Evolutionary conservation across 1,140 invertebrate species (phyloP).

Genomic region (Belonocnema kinseyi): DNA sequence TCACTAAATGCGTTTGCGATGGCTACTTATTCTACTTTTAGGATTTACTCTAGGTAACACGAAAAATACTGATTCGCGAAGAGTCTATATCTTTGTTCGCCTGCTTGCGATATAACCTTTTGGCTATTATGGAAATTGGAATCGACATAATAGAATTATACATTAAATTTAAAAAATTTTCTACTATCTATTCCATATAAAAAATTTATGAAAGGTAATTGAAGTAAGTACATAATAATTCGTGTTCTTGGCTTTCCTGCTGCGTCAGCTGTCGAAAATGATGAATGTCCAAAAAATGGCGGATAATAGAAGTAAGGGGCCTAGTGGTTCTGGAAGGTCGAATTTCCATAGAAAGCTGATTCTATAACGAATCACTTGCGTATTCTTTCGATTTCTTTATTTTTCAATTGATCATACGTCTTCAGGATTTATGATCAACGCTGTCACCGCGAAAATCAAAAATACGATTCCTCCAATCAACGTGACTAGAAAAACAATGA

Average conservation of each 20-base stretch:
- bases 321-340: not conserved
- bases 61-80: not conserved
- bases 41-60: not conserved
- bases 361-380: slow-evolving; percentile 6
- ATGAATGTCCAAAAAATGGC: not conserved
- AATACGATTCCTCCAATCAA: slow-evolving; percentile 96
- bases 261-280: not conserved
- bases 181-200: not conserved
- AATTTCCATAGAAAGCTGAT: not conserved
- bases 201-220: not conserved
- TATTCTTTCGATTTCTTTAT: not conserved
- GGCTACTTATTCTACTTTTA: not conserved
- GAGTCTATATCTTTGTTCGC: not conserved
- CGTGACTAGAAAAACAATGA: slow-evolving; percentile 84
- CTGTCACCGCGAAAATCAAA: slow-evolving; percentile 92
- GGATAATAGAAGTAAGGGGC: not conserved
- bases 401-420: slow-evolving; percentile 46
- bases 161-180: not conserved
- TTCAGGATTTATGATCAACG: slow-evolving; percentile 85
- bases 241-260: not conserved
- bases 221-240: slow-evolving; percentile 2
- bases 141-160: not conserved
- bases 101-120: no score
- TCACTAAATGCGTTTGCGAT: not conserved
- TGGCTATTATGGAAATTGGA: no score